Percentiles rank a stretch among this genome's conserved stretches.
Evolutionary conservation across 2,888 invertebrate species (phyloP).

Genomic region (Ephialtes manifestator): DNA sequence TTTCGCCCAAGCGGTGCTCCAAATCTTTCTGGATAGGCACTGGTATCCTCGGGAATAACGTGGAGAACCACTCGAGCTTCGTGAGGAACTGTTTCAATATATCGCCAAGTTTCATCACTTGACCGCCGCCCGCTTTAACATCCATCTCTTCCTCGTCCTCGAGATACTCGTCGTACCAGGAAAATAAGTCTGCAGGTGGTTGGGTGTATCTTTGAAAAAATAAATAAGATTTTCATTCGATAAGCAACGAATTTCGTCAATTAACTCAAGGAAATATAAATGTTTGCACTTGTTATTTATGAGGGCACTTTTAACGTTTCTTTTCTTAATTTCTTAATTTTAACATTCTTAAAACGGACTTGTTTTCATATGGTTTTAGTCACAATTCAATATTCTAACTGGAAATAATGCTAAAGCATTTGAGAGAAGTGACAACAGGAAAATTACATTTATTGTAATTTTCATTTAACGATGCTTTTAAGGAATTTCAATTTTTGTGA

Average conservation of each 20-base stretch:
- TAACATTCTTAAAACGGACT: too few species aligned
- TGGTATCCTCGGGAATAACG: constrained; percentile 99
- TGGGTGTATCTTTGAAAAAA: constrained; percentile 93
- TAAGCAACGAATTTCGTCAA: constrained; percentile 46
- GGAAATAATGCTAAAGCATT: too few species aligned
- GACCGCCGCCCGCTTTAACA: constrained; percentile 99
- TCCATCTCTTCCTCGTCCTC: constrained; percentile 99
- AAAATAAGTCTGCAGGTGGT: constrained; percentile 97
- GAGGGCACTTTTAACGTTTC: too few species aligned
- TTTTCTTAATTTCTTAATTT: too few species aligned
- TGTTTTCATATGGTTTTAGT: too few species aligned
- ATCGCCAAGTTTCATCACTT: constrained; percentile 96
- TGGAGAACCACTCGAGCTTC: constrained; percentile 99
- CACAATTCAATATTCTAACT: too few species aligned
- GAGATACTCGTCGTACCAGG: constrained; percentile 98
- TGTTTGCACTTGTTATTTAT: too few species aligned
- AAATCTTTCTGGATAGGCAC: constrained; percentile 98
- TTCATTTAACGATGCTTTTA: too few species aligned
- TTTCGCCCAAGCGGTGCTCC: constrained; percentile 90
- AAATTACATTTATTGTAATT: too few species aligned
- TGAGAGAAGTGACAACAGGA: too few species aligned
- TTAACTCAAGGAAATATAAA: too few species aligned
- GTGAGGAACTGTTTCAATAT: constrained; percentile 96
- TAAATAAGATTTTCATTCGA: constrained; percentile 87
- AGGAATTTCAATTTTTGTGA: too few species aligned